A percentile compares a stretch with the other conserved stretches of the same genome.
phyloP scores from a whole-genome alignment of 2,797 vertebrate genomes.

The Acrossocheilus wenchowensis region DNA sequence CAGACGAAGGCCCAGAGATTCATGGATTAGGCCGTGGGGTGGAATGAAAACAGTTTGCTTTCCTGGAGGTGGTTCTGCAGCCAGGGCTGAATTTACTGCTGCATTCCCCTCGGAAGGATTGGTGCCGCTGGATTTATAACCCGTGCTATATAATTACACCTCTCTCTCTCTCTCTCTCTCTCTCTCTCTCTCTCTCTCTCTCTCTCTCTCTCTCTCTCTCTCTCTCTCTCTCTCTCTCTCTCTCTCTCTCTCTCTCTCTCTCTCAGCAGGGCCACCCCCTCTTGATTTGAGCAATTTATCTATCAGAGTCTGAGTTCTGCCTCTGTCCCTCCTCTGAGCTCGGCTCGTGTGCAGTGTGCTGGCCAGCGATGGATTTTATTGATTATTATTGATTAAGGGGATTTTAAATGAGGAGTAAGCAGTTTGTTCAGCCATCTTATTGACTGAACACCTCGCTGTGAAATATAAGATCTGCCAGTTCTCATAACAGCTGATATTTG shows the following conservation, averaged over 20 bases:
- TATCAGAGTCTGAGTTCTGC: conserved; percentile 77
- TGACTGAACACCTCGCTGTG: conserved; percentile 71
- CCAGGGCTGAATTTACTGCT: conserved; percentile 70
- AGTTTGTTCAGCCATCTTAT: conserved; percentile 71
- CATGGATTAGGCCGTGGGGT: conserved; percentile 53
- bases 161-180: conserved; percentile 62
- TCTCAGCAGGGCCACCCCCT: conserved; percentile 60
- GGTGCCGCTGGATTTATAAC: conserved; percentile 71
- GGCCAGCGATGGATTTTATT: conserved; percentile 59
- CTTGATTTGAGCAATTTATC: conserved; percentile 77
- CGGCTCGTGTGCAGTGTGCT: conserved; percentile 60
- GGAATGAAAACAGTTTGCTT: conserved; percentile 64
- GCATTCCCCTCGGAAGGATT: conserved; percentile 63
- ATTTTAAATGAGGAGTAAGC: conserved; percentile 78
- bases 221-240: conserved; percentile 64
- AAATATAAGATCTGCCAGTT: conserved; percentile 74
- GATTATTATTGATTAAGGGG: conserved; percentile 72
- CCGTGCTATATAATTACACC: conserved; percentile 74
- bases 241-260: conserved; percentile 66
- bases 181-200: conserved; percentile 68
- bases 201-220: conserved; percentile 69
- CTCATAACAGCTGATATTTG: conserved; percentile 73
- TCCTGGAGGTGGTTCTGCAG: conserved; percentile 57
- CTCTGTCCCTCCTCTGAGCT: conserved; percentile 73
- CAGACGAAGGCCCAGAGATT: conserved; percentile 56